Evolutionary conservation across 2,888 invertebrate species (phyloP), one percentile per base, ranked within the genome.

Genomic region (Yponomeuta evonymella): DNA sequence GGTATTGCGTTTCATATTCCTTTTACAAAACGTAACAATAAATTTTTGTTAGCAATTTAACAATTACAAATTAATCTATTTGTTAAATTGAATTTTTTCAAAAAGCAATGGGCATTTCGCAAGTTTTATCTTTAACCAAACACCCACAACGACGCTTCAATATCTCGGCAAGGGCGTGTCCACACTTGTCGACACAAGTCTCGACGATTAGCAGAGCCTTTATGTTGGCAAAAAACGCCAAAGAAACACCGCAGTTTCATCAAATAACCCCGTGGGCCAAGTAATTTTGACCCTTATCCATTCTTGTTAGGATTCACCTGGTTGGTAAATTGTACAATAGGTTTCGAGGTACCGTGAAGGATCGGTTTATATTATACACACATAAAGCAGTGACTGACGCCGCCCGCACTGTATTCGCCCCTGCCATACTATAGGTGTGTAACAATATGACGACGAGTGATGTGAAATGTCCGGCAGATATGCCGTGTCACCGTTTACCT

Each of bases 161-260:
- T 58, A 58, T 58, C 51, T 58, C 15, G 15, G 76, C 77, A 76
- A 68, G 23, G 80, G 83, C 89, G 79, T 83, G 89, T 88, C 81
- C 75, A 76, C 75, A 80, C 89, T 78, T 87, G 90, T 90, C 88
- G 84, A 83, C 82, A 84, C 90, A 88, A 83, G 85, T 82, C 75
- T 58, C 73, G 76, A 75, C 86, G 82, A 85, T 85, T 84, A 85
- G 80, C 83, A 78, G 78, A 74, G 75, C 73, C 76, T 75, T 76
- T 72, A 75, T 78, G 72, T 72, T 30, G 71, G 73, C 75, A 76
- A 75, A 83, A 82, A 86, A 48, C 70, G 71, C 67, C 67, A 70
- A 70, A 78, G 75, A 81, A 82, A 78, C 77, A 75, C 76, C 81
- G 76, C 77, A 65, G 51, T 58, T 58, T 15, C 51, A 58, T 58